Percentiles rank a stretch among this genome's conserved stretches.
These are phyloP conservation scores for Pangasius djambal DNA, from an alignment of 2,797 vertebrate genomes.

Conservation along the genomic window DNA sequence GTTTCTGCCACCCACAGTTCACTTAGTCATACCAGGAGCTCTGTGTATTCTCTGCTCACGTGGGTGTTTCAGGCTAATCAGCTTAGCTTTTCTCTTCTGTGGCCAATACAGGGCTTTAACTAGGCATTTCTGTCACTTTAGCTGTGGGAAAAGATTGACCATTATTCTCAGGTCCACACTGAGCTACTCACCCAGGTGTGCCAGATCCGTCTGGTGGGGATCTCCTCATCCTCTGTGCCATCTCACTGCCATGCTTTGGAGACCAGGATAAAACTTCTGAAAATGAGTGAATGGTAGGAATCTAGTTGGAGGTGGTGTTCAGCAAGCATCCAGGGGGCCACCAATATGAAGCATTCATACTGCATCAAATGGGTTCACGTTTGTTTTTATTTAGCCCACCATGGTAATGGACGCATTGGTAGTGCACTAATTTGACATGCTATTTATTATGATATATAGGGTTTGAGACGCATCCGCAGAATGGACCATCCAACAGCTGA, in stretches of 20 bases:
- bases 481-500: background rate
- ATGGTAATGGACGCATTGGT: background rate
- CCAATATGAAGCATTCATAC: background rate
- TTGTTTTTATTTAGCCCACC: background rate
- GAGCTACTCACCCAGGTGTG: slow-evolving; percentile 41
- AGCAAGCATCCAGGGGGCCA: background rate
- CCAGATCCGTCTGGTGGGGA: slow-evolving; percentile 20
- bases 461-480: background rate
- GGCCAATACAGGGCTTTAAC: slow-evolving; percentile 38
- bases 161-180: slow-evolving; percentile 26
- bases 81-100: slow-evolving; percentile 38
- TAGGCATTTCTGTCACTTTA: slow-evolving; percentile 40
- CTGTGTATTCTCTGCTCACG: slow-evolving; percentile 27
- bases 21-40: background rate
- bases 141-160: slow-evolving; percentile 26
- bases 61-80: slow-evolving; percentile 48
- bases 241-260: background rate
- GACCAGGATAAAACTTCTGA: background rate
- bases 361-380: background rate
- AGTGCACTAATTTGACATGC: background rate
- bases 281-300: background rate
- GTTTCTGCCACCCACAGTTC: slow-evolving; percentile 8
- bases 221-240: slow-evolving; percentile 11
- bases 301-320: background rate
- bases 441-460: background rate